Evolutionary conservation across 1,140 invertebrate genomes (phyloP).

Genomic region (Philopotamus ludificatus): DNA sequence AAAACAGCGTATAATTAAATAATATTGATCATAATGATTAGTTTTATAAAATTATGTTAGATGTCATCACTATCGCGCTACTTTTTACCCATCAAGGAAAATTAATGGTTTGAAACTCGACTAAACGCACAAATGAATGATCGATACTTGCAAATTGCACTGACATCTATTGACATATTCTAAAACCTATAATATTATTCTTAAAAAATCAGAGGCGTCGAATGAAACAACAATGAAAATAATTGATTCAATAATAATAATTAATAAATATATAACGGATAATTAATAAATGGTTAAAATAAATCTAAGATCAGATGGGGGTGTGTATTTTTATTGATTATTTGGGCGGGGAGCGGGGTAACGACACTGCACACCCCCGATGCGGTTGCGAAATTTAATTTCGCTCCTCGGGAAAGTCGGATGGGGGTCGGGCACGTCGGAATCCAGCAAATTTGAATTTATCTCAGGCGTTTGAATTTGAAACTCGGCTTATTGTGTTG

Average conservation of each 20-base stretch:
- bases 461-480: slow-evolving; percentile 38
- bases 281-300: background rate
- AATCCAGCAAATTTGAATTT: slow-evolving; percentile 42
- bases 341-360: background rate
- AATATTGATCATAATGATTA: no score
- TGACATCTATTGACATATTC: slow-evolving; percentile 39
- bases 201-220: no score
- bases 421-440: slow-evolving; percentile 15
- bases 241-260: no score
- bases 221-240: background rate
- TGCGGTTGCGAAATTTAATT: slow-evolving; percentile 42
- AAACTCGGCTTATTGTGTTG: slow-evolving; percentile 40
- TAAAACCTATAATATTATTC: no score
- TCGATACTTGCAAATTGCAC: slow-evolving; percentile 30
- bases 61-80: no score
- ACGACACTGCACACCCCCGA: slow-evolving; percentile 19
- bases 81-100: no score
- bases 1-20: no score
- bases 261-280: no score
- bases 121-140: slow-evolving; percentile 35
- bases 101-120: slow-evolving; percentile 37
- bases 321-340: background rate
- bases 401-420: slow-evolving; percentile 32
- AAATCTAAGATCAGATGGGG: no score
- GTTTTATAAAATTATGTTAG: no score